Conservation (phyloP, 2,888 invertebrate species). For the Rhagophthalmus giganteus region DNA sequence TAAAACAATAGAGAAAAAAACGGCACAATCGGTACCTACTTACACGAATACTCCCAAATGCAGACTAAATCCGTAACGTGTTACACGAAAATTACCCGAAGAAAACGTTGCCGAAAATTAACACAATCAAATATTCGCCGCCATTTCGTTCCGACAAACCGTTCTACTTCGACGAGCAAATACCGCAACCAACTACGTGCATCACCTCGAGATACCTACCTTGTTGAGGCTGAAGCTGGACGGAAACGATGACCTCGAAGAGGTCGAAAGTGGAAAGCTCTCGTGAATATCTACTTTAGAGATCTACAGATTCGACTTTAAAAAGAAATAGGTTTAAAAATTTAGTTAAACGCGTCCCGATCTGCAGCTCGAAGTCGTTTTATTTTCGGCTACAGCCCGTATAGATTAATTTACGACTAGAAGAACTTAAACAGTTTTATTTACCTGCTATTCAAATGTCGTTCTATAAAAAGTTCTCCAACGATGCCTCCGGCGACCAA, state of each 20-base stretch:
- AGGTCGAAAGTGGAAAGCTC: conserved; percentile 31
- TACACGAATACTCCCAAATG: background rate
- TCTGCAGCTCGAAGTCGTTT: conserved; percentile 4
- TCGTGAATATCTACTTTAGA: conserved; percentile 15
- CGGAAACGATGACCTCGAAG: conserved; percentile 42
- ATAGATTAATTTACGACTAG: too few relatives aligned
- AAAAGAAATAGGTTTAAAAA: too few relatives aligned
- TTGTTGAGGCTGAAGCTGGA: conserved; percentile 27
- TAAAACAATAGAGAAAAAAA: too few relatives aligned
- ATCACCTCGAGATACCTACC: conserved; percentile 36
- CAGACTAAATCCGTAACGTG: background rate
- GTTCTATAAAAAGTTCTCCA: conserved; percentile 3
- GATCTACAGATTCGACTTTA: too few relatives aligned
- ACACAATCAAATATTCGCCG: conserved; percentile 5
- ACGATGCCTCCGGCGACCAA: conserved; percentile 2
- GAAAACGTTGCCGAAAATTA: background rate
- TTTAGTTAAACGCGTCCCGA: conserved; percentile 6
- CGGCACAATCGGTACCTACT: too few relatives aligned
- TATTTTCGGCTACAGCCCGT: conserved; percentile 2
- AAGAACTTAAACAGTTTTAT: background rate
- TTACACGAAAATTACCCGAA: background rate
- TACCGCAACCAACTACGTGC: conserved; percentile 34
- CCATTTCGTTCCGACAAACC: conserved; percentile 25
- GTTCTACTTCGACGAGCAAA: conserved; percentile 25
- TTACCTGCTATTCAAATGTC: background rate